Evolutionary conservation across 2,888 invertebrate genomes (phyloP), one percentile per base, ranked within the genome.

Genomic region (Metellina segmentata): DNA sequence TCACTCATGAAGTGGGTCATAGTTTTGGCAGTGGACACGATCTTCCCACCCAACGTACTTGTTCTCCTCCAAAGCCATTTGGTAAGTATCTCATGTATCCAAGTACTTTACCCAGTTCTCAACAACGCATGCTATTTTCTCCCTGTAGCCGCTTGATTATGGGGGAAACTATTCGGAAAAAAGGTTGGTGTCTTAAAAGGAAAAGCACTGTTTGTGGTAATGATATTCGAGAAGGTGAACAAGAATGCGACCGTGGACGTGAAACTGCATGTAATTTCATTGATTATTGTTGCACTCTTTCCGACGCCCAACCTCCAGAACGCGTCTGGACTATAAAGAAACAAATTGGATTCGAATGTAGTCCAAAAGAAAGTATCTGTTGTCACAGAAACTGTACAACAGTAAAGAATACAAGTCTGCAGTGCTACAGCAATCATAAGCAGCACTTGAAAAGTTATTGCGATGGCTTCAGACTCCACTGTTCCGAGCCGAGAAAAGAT

Each of bases 251-350:
- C 61, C 93, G 93, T 79, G 93, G 93, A 11, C 20, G 16, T 7
- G 13, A 48, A 52, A 16, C 16, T 9, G 61, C 52, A 0, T 96
- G 96, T 93, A 94, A 94, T 79, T 48, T 97, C 97, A 97, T 97
- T 97, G 95, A 93, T 79, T 85, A 82, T 20, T 92, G 92, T 52
- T 93, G 93, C 81, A 91, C 61, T 34, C 93, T 93, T 5, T 90
- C 61, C 6, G 88, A 91, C 48, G 81, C 19, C 1, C n/a, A 61
- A 19, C 69, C 85, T 1, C 70, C 71, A 16, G 90, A 81, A 7
- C 34, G 61, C 8, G 86, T 82, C 13, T 93, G 93, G 19, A 93
- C 89, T 1, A 19, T 93, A 4, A 70, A 81, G 13, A 53, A 69
- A 48, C 51, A 49, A 7, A 52, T 48, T 11, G 79, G 78, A 11